Conservation (phyloP, 2,113 vertebrate genomes). For the Hydropotes inermis region DNA sequence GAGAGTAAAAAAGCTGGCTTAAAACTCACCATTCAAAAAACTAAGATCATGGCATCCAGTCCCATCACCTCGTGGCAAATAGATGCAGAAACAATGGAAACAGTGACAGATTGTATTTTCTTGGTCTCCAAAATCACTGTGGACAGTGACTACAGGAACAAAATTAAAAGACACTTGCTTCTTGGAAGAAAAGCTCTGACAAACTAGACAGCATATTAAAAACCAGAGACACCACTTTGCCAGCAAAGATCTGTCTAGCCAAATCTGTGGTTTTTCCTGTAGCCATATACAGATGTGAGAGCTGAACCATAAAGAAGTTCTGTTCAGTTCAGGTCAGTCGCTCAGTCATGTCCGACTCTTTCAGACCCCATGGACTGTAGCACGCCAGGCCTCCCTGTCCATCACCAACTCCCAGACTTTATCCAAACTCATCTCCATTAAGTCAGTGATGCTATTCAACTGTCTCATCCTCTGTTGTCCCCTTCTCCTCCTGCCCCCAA, state of each 20-base stretch:
- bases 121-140: not conserved
- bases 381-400: fast-evolving
- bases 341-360: not conserved
- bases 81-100: not conserved
- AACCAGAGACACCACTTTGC: not conserved
- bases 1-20: not conserved
- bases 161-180: not conserved
- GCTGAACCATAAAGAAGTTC: not conserved
- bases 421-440: not conserved
- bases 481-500: not conserved
- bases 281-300: not conserved
- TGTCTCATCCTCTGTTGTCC: not conserved
- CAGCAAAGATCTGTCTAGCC: not conserved
- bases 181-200: not conserved
- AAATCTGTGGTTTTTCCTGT: not conserved
- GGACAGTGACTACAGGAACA: not conserved
- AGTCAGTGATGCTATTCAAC: not conserved
- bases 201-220: not conserved
- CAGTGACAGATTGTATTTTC: not conserved
- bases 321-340: not conserved
- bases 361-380: not conserved
- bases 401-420: not conserved
- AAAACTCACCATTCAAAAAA: not conserved
- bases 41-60: not conserved
- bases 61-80: not conserved